A percentile compares a stretch with the other conserved stretches of the same genome.
Evolutionary conservation across 2,797 vertebrate genomes (phyloP).

Genomic region (Pelochelys cantorii): DNA sequence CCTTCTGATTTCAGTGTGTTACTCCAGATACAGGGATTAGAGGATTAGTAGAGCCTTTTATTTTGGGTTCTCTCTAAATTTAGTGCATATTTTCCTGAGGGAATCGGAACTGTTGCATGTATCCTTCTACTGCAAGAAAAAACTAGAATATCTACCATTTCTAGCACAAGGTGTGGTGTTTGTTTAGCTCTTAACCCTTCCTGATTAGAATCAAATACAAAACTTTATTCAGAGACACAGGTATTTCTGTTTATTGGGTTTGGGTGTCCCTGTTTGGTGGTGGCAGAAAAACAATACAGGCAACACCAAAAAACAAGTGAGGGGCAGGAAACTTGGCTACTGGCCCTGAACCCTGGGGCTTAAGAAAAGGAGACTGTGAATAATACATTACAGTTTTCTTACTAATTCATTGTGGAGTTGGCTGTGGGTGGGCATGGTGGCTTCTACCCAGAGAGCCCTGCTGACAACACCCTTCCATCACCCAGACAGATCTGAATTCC

Average conservation of each 20-base stretch:
- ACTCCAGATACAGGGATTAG: not conserved
- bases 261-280: not conserved
- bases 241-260: not conserved
- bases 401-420: not conserved
- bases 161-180: rapidly evolving
- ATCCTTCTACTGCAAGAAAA: not conserved
- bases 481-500: not conserved
- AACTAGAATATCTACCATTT: not conserved
- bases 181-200: not conserved
- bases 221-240: not conserved
- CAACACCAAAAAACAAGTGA: not conserved
- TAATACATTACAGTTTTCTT: not conserved
- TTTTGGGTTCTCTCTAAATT: rapidly evolving
- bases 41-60: not conserved
- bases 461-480: not conserved
- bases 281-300: not conserved
- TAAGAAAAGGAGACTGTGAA: not conserved
- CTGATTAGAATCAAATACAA: not conserved
- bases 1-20: not conserved
- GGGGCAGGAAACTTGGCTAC: not conserved
- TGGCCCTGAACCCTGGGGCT: slow-evolving; percentile 11
- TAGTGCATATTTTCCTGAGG: not conserved
- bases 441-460: rapidly evolving
- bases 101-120: not conserved
- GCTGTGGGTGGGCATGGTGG: slow-evolving; percentile 1